These are phyloP conservation scores for Callospermophilus lateralis DNA, from an alignment of 2,113 vertebrate species.

Conservation along the genomic window DNA sequence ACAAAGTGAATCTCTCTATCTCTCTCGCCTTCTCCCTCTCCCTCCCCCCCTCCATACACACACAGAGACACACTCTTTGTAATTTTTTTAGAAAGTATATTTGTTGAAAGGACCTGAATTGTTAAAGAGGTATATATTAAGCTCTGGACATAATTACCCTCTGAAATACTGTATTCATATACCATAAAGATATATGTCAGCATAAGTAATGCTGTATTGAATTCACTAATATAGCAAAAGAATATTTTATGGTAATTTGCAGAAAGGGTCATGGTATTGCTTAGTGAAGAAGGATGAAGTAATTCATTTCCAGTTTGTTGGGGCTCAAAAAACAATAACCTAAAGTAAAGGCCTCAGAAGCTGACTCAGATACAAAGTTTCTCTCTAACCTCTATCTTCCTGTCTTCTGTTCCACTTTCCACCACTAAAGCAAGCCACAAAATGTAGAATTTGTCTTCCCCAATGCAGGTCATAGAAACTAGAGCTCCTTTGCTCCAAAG, in stretches of 20 bases:
- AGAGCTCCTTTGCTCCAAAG: not conserved
- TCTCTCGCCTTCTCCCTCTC: no score
- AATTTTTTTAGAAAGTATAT: not conserved
- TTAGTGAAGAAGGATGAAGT: not conserved
- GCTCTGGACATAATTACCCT: not conserved
- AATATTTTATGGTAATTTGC: not conserved
- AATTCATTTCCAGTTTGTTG: not conserved
- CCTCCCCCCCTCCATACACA: no score
- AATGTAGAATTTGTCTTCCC: not conserved
- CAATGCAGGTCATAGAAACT: not conserved
- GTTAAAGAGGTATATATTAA: not conserved
- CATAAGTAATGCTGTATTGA: not conserved
- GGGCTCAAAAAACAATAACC: not conserved
- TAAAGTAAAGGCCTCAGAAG: not conserved
- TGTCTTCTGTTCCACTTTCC: not conserved
- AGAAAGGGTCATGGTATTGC: not conserved
- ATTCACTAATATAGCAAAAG: not conserved
- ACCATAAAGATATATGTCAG: not conserved
- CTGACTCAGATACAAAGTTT: not conserved
- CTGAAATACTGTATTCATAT: not conserved
- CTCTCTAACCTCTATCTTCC: not conserved
- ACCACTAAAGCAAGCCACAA: not conserved
- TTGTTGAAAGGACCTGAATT: not conserved
- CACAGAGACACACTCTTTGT: no score
- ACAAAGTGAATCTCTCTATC: not conserved